phyloP scores from a whole-genome alignment of 2,888 invertebrate genomes.

The Magallana nippona region DNA sequence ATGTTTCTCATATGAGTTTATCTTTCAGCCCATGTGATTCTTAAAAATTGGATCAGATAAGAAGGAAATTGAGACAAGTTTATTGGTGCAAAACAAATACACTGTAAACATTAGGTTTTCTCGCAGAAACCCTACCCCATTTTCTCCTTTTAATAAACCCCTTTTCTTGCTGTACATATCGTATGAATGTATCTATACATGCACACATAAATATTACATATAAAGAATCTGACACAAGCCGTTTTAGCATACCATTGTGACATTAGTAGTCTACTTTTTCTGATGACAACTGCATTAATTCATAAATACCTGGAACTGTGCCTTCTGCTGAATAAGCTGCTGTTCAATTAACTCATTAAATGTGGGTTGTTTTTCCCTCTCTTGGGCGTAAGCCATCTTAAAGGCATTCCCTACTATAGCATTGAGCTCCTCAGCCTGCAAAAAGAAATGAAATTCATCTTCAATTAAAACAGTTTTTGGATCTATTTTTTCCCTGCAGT shows the following conservation, averaged over 20 bases:
- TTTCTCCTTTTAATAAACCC: too few species aligned
- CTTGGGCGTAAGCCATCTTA: slow-evolving; percentile 93
- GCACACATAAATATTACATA: too few species aligned
- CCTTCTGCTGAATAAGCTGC: slow-evolving; percentile 75
- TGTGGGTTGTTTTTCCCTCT: slow-evolving; percentile 73
- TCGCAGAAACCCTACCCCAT: too few species aligned
- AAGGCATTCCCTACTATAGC: slow-evolving; percentile 93
- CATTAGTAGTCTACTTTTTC: not conserved
- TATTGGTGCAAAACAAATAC: too few species aligned
- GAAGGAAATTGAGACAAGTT: too few species aligned
- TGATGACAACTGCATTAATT: slow-evolving; percentile 5
- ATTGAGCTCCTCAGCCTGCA: slow-evolving; percentile 92
- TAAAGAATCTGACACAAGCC: too few species aligned
- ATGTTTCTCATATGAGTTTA: too few species aligned
- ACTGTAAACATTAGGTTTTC: too few species aligned
- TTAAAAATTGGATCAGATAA: too few species aligned
- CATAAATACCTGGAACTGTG: slow-evolving; percentile 60
- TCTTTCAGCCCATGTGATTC: too few species aligned
- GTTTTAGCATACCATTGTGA: not conserved
- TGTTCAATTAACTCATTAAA: slow-evolving; percentile 78
- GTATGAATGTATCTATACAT: too few species aligned
- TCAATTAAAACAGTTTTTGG: not conserved
- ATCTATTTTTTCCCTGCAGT: not conserved
- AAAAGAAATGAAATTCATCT: slow-evolving; percentile 65
- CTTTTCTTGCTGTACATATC: too few species aligned